Evolutionary conservation across 2,797 vertebrate genomes (phyloP).

Genomic region (Phoeniculus purpureus): DNA sequence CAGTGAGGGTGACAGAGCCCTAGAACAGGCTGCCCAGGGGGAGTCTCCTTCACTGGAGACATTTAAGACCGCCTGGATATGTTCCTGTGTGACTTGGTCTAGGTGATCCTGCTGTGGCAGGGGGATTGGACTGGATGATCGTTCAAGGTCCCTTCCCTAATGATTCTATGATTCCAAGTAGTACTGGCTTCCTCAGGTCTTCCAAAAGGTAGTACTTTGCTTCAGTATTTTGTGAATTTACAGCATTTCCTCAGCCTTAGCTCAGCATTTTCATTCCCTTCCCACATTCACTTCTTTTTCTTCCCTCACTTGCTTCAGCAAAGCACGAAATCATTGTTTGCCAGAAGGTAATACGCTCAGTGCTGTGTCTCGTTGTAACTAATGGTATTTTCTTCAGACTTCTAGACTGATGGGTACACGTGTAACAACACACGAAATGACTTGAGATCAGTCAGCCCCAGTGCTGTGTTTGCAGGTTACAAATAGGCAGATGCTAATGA

Average conservation of each 20-base stretch:
- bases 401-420: background rate
- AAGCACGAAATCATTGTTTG: conserved; percentile 29
- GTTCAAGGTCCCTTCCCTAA: too few relatives aligned
- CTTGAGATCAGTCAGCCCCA: background rate
- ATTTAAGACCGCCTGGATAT: too few relatives aligned
- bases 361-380: background rate
- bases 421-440: background rate
- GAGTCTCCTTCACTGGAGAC: too few relatives aligned
- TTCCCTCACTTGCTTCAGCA: background rate
- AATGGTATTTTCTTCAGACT: conserved; percentile 4
- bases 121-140: too few relatives aligned
- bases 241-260: background rate
- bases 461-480: background rate
- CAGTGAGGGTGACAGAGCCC: too few relatives aligned
- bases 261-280: background rate
- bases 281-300: background rate
- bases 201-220: background rate
- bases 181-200: background rate
- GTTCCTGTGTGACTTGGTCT: too few relatives aligned
- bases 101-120: too few relatives aligned
- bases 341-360: background rate
- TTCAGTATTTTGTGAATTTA: background rate
- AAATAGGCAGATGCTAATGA: background rate
- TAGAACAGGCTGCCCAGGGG: too few relatives aligned
- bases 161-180: too few relatives aligned